Conservation (phyloP, 2,113 vertebrate genomes). For the Brevimyrus niger region DNA sequence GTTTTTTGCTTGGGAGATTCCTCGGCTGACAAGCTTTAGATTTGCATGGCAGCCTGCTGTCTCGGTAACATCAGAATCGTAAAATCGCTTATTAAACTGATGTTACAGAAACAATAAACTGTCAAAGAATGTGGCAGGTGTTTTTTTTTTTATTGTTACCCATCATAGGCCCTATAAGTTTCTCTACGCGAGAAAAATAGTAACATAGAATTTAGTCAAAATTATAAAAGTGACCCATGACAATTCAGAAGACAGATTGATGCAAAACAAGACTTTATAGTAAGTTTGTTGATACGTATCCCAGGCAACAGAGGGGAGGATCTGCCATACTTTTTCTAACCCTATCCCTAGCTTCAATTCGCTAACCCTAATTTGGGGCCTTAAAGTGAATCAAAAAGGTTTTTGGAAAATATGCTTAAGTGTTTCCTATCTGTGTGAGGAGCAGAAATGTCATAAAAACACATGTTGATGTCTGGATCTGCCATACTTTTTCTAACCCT, state of each 20-base stretch:
- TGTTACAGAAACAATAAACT: neutral
- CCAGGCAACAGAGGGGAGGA: too few species aligned
- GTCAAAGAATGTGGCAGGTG: neutral
- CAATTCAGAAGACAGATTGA: neutral
- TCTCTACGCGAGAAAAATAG: neutral
- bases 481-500: too few species aligned
- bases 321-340: too few species aligned
- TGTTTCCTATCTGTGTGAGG: too few species aligned
- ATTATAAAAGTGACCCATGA: neutral
- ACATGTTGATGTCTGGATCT: too few species aligned
- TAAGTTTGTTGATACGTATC: too few species aligned
- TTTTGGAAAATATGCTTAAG: too few species aligned
- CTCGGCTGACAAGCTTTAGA: neutral
- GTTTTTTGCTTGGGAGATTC: neutral
- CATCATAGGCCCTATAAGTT: neutral
- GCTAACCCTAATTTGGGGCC: too few species aligned
- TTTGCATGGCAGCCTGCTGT: neutral
- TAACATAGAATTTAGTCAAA: neutral
- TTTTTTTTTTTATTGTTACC: neutral
- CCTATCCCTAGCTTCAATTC: too few species aligned
- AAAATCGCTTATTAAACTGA: neutral
- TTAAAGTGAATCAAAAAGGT: too few species aligned
- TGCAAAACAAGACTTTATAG: too few species aligned
- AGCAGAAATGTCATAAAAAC: too few species aligned
- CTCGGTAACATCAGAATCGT: neutral